A percentile compares a stretch with the other conserved stretches of the same genome.
Evolutionary conservation across 2,888 invertebrate genomes (phyloP).

Genomic region (Xestia rhomboidea): DNA sequence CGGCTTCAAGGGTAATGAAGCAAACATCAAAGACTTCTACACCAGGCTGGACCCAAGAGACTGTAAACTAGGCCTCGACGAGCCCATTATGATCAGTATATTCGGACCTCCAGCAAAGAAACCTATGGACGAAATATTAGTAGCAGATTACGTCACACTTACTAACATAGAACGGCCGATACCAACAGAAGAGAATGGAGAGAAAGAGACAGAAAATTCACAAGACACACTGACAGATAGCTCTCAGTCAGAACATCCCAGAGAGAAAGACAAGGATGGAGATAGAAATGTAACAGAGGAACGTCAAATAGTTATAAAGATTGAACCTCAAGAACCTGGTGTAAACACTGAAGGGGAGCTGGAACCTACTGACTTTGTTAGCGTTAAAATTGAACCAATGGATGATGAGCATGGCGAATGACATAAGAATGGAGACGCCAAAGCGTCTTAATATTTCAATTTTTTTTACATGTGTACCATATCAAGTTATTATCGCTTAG

Average conservation of each 20-base stretch:
- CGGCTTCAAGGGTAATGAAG: conserved; percentile 74
- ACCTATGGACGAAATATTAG: conserved; percentile 68
- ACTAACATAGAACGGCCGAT: conserved; percentile 55
- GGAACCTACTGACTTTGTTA: conserved; percentile 87
- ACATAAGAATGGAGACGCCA: not conserved
- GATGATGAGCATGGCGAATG: conserved; percentile 66
- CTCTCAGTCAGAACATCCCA: conserved; percentile 38
- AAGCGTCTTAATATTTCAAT: not conserved
- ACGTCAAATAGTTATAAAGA: conserved; percentile 50
- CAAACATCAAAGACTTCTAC: conserved; percentile 78
- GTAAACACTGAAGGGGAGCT: conserved; percentile 68
- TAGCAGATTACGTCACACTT: conserved; percentile 77
- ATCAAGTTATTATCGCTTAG: not conserved
- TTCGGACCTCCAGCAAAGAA: conserved; percentile 83
- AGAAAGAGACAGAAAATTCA: conserved; percentile 31
- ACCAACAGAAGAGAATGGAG: not conserved
- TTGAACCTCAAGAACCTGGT: conserved; percentile 59
- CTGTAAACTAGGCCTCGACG: conserved; percentile 82
- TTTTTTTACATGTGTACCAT: not conserved
- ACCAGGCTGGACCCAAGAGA: conserved; percentile 83
- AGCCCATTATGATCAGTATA: conserved; percentile 81
- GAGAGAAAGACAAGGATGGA: conserved; percentile 41
- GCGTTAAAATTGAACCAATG: conserved; percentile 85
- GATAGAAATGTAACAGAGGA: conserved; percentile 51
- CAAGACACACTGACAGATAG: conserved; percentile 24